These are phyloP conservation scores for Octonoba sinensis DNA, from an alignment of 2,888 invertebrate genomes.

Conservation along the genomic window DNA sequence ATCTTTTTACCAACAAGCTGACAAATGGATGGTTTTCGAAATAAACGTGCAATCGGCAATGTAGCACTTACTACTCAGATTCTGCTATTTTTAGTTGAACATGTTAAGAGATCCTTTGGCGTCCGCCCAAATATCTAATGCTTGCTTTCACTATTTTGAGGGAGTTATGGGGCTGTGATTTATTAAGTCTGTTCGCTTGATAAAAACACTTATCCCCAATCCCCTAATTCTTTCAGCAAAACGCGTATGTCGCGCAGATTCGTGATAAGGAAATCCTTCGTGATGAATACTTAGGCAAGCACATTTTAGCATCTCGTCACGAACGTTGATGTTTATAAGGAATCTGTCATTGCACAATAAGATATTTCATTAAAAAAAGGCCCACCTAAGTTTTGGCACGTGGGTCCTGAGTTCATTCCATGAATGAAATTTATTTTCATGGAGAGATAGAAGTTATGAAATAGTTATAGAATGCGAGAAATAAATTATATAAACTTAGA, in stretches of 20 bases:
- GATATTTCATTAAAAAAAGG: no score
- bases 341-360: no score
- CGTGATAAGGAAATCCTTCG: slow-evolving; percentile 29
- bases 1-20: no score
- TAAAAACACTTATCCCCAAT: slow-evolving; percentile 49
- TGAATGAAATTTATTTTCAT: no score
- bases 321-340: background rate
- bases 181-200: slow-evolving; percentile 34
- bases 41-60: slow-evolving; percentile 17
- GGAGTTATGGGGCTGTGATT: slow-evolving; percentile 48
- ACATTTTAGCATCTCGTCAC: slow-evolving; percentile 13
- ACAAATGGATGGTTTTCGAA: background rate
- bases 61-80: slow-evolving; percentile 20
- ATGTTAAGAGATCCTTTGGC: slow-evolving; percentile 42
- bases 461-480: no score
- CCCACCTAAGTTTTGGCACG: no score
- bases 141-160: slow-evolving; percentile 31
- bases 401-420: no score
- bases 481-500: no score
- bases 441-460: no score
- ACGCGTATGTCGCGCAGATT: slow-evolving; percentile 34
- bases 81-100: slow-evolving; percentile 38
- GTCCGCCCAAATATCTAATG: slow-evolving; percentile 38
- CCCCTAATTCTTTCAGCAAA: slow-evolving; percentile 42
- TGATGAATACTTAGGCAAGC: slow-evolving; percentile 13